These are phyloP conservation scores for Iselma pallidipennis DNA, from an alignment of 2,888 invertebrate genomes.

Conservation along the genomic window DNA sequence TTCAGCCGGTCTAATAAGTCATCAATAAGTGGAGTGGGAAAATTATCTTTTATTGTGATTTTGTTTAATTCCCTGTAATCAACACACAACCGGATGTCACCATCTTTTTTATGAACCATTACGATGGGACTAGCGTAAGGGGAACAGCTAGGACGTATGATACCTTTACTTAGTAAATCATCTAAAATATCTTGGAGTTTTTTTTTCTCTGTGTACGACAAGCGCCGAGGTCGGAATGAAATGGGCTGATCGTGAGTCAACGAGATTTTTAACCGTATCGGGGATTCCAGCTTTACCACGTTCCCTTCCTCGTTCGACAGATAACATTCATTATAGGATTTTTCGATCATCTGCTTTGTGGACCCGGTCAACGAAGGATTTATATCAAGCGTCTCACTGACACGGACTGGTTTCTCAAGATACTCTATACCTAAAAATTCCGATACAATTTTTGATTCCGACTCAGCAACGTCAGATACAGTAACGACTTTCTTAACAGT, in stretches of 20 bases:
- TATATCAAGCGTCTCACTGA: background rate
- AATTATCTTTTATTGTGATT: conserved; percentile 35
- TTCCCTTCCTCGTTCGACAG: background rate
- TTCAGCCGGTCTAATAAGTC: conserved; percentile 31
- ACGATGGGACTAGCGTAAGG: conserved; percentile 37
- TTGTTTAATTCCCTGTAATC: conserved; percentile 40
- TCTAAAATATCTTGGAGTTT: conserved; percentile 23
- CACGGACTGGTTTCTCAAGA: background rate
- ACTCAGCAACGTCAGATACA: no score
- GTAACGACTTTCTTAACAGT: no score
- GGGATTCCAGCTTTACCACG: conserved; percentile 11
- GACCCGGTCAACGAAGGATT: background rate
- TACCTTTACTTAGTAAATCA: conserved; percentile 22
- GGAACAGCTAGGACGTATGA: conserved; percentile 35
- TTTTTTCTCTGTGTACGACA: conserved; percentile 30
- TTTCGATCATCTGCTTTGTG: background rate
- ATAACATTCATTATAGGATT: background rate
- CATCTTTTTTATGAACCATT: conserved; percentile 35
- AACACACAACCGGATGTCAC: conserved; percentile 37
- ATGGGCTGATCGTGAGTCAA: conserved; percentile 24
- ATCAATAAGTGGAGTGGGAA: conserved; percentile 39
- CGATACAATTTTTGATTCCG: background rate
- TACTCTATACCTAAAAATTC: background rate
- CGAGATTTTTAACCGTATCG: conserved; percentile 21
- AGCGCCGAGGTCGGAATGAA: conserved; percentile 21